Conservation (phyloP, 2,888 invertebrate species). For the Pasiphila rectangulata region DNA sequence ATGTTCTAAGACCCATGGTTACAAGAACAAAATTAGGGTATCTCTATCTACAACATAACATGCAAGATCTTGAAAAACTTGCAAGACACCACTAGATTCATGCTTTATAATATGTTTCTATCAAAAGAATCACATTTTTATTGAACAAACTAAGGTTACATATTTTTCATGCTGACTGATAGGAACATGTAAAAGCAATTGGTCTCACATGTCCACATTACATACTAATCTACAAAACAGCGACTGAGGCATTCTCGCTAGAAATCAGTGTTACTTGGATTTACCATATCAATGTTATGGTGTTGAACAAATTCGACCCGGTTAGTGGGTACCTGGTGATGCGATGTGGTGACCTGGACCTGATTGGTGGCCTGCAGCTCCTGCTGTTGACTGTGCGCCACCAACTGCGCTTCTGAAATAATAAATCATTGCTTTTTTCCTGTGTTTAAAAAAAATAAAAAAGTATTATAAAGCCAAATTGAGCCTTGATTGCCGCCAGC, state of each 20-base stretch:
- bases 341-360: constrained; percentile 65
- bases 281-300: constrained; percentile 81
- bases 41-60: neutral
- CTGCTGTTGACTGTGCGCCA: constrained; percentile 75
- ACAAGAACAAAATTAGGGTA: too few relatives aligned
- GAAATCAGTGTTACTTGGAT: constrained; percentile 67
- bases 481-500: too few relatives aligned
- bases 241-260: constrained; percentile 66
- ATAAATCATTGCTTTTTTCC: neutral
- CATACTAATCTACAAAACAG: constrained; percentile 32
- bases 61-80: neutral
- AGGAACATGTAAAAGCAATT: neutral
- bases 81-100: neutral
- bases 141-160: too few relatives aligned
- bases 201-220: neutral
- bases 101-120: neutral
- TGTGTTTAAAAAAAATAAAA: too few relatives aligned
- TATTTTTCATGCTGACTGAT: constrained; percentile 1
- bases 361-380: constrained; percentile 56
- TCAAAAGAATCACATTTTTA: too few relatives aligned
- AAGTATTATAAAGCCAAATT: too few relatives aligned
- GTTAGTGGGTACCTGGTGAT: constrained; percentile 78
- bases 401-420: constrained; percentile 61
- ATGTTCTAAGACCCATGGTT: too few relatives aligned
- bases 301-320: constrained; percentile 80